These are phyloP conservation scores for Lacanobia oleracea DNA, from an alignment of 2,888 invertebrate species.

Conservation along the genomic window DNA sequence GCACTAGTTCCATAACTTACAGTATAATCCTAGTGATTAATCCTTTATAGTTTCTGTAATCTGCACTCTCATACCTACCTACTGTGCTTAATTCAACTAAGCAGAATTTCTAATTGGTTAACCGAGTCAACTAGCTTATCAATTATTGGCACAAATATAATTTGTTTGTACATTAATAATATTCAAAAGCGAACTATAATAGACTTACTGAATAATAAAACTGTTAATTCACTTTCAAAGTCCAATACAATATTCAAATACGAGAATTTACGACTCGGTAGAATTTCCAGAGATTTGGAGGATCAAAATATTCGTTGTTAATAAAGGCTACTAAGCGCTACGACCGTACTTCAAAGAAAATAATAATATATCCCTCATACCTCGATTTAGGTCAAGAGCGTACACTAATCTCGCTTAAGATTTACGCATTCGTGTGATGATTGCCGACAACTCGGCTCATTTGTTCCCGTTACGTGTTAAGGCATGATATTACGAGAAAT, in stretches of 20 bases:
- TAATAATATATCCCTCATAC: constrained; percentile 63
- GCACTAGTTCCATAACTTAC: constrained; percentile 60
- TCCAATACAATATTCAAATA: constrained; percentile 59
- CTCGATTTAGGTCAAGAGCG: constrained; percentile 74
- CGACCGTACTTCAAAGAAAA: constrained; percentile 71
- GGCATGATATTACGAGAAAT: constrained; percentile 77
- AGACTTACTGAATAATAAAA: constrained; percentile 58
- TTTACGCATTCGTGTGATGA: constrained; percentile 70
- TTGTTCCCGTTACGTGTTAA: constrained; percentile 72
- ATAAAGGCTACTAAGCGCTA: constrained; percentile 61
- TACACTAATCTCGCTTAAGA: constrained; percentile 70
- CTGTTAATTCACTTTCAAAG: constrained; percentile 60
- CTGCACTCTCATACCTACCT: constrained; percentile 57
- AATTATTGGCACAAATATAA: constrained; percentile 54
- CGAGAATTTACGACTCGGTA: constrained; percentile 39
- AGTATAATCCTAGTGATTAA: constrained; percentile 66
- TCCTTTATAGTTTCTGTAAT: constrained; percentile 65
- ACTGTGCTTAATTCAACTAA: constrained; percentile 48
- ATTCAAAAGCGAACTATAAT: constrained; percentile 40
- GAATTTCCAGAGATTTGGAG: constrained; percentile 45
- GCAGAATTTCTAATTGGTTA: constrained; percentile 59
- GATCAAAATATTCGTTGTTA: constrained; percentile 58
- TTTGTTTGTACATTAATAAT: constrained; percentile 49
- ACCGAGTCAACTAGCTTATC: constrained; percentile 55
- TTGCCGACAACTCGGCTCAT: constrained; percentile 67